A percentile compares a stretch with the other conserved stretches of the same genome.
phyloP scores from a whole-genome alignment of 2,888 invertebrate genomes.

The Conops quadrifasciatus region DNA sequence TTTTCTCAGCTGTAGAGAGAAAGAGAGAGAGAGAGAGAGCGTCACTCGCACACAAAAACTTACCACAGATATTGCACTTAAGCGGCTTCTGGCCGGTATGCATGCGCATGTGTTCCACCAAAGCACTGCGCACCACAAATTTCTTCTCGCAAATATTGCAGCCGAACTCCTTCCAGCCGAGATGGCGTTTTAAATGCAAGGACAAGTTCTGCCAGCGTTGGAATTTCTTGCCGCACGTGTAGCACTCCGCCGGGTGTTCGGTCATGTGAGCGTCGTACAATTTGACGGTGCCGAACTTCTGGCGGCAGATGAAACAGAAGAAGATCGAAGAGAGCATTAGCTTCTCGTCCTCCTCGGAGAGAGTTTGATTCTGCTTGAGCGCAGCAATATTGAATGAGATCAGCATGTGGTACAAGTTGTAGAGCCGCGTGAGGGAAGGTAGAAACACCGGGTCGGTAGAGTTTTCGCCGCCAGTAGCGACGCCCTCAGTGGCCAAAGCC shows the following conservation, averaged over 20 bases:
- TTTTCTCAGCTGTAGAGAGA: too few species aligned
- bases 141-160: constrained; percentile 84
- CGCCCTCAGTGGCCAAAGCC: constrained; percentile 33
- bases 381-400: constrained; percentile 63
- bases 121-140: constrained; percentile 83
- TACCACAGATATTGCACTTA: constrained; percentile 80
- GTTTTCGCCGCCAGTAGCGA: constrained; percentile 39
- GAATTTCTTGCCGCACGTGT: constrained; percentile 83
- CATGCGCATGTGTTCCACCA: constrained; percentile 82
- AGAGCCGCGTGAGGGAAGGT: constrained; percentile 55
- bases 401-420: constrained; percentile 62
- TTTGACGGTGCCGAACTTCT: constrained; percentile 74
- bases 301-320: constrained; percentile 72
- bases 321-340: constrained; percentile 62
- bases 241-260: constrained; percentile 83
- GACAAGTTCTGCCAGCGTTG: constrained; percentile 77
- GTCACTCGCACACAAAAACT: constrained; percentile 41
- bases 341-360: constrained; percentile 59
- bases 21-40: too few species aligned
- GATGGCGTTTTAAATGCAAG: constrained; percentile 81
- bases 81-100: constrained; percentile 84
- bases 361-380: constrained; percentile 57
- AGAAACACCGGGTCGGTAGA: constrained; percentile 42
- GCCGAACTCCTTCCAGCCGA: constrained; percentile 76
- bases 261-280: constrained; percentile 78